Evolutionary conservation across 2,797 vertebrate species (phyloP).

Genomic region (Bovichtus diacanthus): DNA sequence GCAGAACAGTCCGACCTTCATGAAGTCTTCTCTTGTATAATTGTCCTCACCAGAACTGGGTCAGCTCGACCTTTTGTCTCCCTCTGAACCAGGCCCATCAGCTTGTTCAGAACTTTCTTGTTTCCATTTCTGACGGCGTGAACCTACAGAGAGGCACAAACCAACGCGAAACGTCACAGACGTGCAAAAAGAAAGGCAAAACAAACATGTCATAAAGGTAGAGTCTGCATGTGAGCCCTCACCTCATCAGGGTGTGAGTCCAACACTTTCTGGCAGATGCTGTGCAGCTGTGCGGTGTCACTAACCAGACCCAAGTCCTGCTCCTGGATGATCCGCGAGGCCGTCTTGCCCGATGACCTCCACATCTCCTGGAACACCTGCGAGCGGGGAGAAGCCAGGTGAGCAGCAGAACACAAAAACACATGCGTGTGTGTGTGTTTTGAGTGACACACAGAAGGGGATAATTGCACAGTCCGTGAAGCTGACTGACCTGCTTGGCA

Average conservation of each 20-base stretch:
- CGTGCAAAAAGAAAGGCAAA: background rate
- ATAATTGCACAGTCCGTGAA: constrained; percentile 38
- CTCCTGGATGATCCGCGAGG: constrained; percentile 88
- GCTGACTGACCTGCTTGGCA: constrained; percentile 89
- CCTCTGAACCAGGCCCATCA: constrained; percentile 93
- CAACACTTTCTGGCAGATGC: constrained; percentile 90
- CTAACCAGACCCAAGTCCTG: constrained; percentile 89
- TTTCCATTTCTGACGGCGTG: constrained; percentile 89
- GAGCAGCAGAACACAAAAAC: constrained; percentile 27
- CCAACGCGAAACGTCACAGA: background rate
- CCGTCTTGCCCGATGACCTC: constrained; percentile 86
- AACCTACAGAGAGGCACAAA: constrained; percentile 83
- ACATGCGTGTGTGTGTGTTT: background rate
- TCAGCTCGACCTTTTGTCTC: constrained; percentile 89
- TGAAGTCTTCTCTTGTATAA: constrained; percentile 88
- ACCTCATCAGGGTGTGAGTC: constrained; percentile 90
- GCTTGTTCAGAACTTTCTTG: constrained; percentile 91
- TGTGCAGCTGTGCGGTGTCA: constrained; percentile 85
- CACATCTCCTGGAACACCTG: constrained; percentile 94
- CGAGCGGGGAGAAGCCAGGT: constrained; percentile 21
- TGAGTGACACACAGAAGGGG: constrained; percentile 28
- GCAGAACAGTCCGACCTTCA: constrained; percentile 32
- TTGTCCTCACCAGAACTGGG: constrained; percentile 86
- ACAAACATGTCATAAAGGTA: background rate
- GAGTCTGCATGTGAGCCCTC: constrained; percentile 31